Base-by-base conservation (phyloP, 1,140 invertebrate species). In the Aphidius ervi region DNA sequence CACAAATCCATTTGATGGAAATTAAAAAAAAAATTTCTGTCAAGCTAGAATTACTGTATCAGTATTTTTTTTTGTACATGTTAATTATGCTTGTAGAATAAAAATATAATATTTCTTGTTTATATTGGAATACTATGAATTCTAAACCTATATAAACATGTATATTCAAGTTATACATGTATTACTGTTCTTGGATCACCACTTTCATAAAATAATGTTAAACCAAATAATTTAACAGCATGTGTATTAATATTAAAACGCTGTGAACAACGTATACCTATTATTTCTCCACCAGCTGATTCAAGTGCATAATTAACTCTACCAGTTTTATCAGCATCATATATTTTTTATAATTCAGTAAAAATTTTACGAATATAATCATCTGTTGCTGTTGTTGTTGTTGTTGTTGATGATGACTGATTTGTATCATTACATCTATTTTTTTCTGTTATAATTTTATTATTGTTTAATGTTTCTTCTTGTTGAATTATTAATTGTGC, bases 71-170 rank as follows among this genome's bases (percentile, higher is more conserved):
- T 46, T 46, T 5, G 46, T 37, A 39, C 5, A 49, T 58, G 46
- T 31, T 41, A n/a, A 45, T 46, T 45, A 46, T 41, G 42, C 23
- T 16, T 56, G 45, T 31, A 56, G 54, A 46, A 3, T 49, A 52
- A 39, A 3, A 4, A 45, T n/a, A 47, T 45, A 45, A 52, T 53
- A 45, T 10, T 48, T 45, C 37, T 46, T 16, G 9, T 10, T 65
- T 56, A 70, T 39, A 63, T 61, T 6, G 72, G 64, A 70, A 80
- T 84, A 6, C 97, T 97, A 80, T 99, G 97, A 45, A 99, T 94
- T 64, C 97, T 83, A 78, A 99, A 97, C 71, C 97, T 84, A 74
- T 99, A n/a, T n/a, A n/a, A n/a, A 77, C 97, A 99, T 0, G 97
- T 99, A 75, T 96, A 98, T 8, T 93, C 88, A 7, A 90, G 83